phyloP scores from a whole-genome alignment of 2,888 invertebrate species.

The Sinotaia quadrata region DNA sequence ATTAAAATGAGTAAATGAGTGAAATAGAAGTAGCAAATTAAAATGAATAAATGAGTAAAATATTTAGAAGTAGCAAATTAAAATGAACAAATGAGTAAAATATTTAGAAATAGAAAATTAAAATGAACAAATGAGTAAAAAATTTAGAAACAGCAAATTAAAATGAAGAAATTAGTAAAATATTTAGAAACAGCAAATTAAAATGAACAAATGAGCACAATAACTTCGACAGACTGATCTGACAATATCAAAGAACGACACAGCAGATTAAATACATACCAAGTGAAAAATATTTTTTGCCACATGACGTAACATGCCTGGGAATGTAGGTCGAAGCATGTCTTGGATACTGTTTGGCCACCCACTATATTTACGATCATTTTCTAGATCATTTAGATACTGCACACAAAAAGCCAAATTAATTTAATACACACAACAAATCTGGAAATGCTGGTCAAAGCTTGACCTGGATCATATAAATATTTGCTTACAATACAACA shows the following conservation, averaged over 20 bases:
- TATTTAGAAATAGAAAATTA: too few species aligned
- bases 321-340: slow-evolving; percentile 94
- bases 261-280: slow-evolving; percentile 56
- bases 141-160: not conserved
- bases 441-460: too few species aligned
- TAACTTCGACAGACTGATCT: not conserved
- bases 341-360: slow-evolving; percentile 94
- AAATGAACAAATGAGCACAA: not conserved
- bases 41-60: not conserved
- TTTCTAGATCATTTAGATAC: slow-evolving; percentile 96
- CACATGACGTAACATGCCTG: slow-evolving; percentile 89
- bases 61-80: not conserved
- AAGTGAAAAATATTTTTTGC: slow-evolving; percentile 76
- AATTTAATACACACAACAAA: too few species aligned
- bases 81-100: too few species aligned
- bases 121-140: not conserved
- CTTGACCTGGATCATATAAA: too few species aligned
- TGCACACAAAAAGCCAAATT: slow-evolving; percentile 71
- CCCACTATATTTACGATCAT: slow-evolving; percentile 86
- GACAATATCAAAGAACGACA: not conserved
- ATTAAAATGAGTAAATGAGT: too few species aligned
- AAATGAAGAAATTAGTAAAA: too few species aligned
- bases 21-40: too few species aligned
- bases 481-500: too few species aligned
- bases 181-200: too few species aligned